Percentiles rank a stretch among this genome's conserved stretches.
These are phyloP conservation scores for Drosophila pallidifrons DNA, from an alignment of 1,140 invertebrate species.

Conservation along the genomic window DNA sequence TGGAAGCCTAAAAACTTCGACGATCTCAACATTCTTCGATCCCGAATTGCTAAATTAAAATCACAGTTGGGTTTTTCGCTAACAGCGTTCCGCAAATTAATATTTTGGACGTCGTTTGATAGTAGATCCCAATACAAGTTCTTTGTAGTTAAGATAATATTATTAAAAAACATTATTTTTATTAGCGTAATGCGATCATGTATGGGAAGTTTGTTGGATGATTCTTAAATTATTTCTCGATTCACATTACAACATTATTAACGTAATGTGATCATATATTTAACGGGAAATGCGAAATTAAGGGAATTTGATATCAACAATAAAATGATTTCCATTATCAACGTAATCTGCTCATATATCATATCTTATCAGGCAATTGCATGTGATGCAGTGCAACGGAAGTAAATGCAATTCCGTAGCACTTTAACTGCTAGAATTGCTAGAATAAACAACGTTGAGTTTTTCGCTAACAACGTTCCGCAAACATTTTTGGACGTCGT, in stretches of 20 bases:
- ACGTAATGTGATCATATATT: too few species aligned
- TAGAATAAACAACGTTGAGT: slow-evolving; percentile 52
- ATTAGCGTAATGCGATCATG: too few species aligned
- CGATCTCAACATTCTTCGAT: slow-evolving; percentile 10
- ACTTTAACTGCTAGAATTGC: slow-evolving; percentile 37
- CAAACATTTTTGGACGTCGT: slow-evolving; percentile 56
- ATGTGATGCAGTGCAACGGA: slow-evolving; percentile 38
- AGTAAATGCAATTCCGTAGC: slow-evolving; percentile 26
- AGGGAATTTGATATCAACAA: too few species aligned
- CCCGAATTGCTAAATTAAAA: slow-evolving; percentile 39
- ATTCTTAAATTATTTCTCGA: too few species aligned
- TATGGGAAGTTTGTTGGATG: too few species aligned
- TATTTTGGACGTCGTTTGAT: slow-evolving; percentile 66
- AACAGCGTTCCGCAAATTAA: slow-evolving; percentile 55
- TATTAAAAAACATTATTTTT: too few species aligned
- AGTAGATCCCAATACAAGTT: slow-evolving; percentile 68
- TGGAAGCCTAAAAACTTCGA: background rate
- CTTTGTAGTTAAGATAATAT: background rate
- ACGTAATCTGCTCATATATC: background rate
- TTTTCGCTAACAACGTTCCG: slow-evolving; percentile 72
- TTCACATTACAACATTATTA: too few species aligned
- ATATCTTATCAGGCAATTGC: slow-evolving; percentile 31
- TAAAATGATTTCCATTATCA: slow-evolving; percentile 1
- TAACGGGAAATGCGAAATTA: too few species aligned
- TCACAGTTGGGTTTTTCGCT: slow-evolving; percentile 67